These are phyloP conservation scores for Drosophila bocki DNA, from an alignment of 1,140 invertebrate genomes.

Conservation along the genomic window DNA sequence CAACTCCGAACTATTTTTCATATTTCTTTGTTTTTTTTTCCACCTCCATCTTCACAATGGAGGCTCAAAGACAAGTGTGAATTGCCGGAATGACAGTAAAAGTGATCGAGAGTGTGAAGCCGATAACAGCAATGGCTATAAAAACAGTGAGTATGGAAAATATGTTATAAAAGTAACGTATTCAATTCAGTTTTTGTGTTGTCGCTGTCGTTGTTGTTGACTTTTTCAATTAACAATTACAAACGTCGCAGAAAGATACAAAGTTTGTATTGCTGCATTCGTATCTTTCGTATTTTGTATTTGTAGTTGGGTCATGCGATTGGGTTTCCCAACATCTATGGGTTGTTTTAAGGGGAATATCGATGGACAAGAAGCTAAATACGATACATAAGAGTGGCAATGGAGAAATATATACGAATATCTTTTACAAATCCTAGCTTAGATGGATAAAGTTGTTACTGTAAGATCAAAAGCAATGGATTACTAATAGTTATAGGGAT, in stretches of 20 bases:
- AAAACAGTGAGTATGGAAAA: constrained; percentile 37
- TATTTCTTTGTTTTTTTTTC: constrained; percentile 8
- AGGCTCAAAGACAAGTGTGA: constrained; percentile 52
- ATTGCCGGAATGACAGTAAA: constrained; percentile 68
- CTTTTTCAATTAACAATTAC: constrained; percentile 77
- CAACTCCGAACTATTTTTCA: not conserved
- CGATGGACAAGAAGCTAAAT: constrained; percentile 25
- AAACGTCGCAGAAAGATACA: constrained; percentile 23
- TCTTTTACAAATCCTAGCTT: not conserved
- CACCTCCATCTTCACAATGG: constrained; percentile 4
- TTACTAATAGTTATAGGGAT: not conserved
- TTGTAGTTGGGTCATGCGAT: constrained; percentile 9
- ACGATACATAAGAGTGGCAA: not conserved
- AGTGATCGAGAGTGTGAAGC: constrained; percentile 59
- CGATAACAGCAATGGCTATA: constrained; percentile 22
- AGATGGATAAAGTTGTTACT: not conserved
- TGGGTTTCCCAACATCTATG: constrained; percentile 29
- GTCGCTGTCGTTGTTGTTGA: constrained; percentile 45
- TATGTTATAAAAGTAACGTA: constrained; percentile 55
- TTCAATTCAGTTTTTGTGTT: constrained; percentile 17
- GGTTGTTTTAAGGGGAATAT: not conserved
- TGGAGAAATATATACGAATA: constrained; percentile 8
- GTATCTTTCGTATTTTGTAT: constrained; percentile 14
- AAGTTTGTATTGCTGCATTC: constrained; percentile 13
- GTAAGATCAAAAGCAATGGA: too few relatives aligned